Evolutionary conservation across 1,140 invertebrate genomes (phyloP).

Genomic region (Sipha flava): DNA sequence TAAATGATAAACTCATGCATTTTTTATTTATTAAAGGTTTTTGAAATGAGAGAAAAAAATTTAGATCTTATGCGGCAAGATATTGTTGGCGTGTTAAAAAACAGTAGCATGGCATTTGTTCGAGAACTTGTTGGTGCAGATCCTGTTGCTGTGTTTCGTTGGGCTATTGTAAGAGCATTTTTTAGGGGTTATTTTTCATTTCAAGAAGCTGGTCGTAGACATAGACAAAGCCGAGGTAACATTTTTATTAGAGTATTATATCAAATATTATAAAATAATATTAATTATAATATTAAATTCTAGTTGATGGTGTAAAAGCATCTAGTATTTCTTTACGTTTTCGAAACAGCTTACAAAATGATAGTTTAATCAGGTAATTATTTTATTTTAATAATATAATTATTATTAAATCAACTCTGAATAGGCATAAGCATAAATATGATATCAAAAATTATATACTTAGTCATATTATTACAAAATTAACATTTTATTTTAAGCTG

Average conservation of each 20-base stretch:
- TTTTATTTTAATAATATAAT: conserved; percentile 29
- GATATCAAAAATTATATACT: no score
- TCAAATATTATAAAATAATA: not conserved
- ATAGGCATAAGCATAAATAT: no score
- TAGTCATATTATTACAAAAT: no score
- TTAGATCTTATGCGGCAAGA: conserved; percentile 88
- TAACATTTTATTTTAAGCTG: no score
- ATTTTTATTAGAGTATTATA: conserved; percentile 8
- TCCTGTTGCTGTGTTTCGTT: conserved; percentile 88
- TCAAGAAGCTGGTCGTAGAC: conserved; percentile 67
- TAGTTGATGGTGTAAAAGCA: conserved; percentile 28
- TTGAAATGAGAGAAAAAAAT: conserved; percentile 93
- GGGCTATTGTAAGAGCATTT: conserved; percentile 86
- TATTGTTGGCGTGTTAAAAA: conserved; percentile 86
- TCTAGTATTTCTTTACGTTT: conserved; percentile 42
- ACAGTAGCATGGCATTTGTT: conserved; percentile 84
- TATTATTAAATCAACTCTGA: not conserved
- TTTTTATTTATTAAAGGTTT: no score
- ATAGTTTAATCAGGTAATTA: conserved; percentile 58
- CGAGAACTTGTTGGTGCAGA: conserved; percentile 86
- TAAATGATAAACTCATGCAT: no score
- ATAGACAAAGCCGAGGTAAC: conserved; percentile 55
- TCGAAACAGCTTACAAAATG: conserved; percentile 60
- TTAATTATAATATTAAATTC: not conserved
- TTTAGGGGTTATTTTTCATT: conserved; percentile 89